Evolutionary conservation across 2,888 invertebrate species (phyloP).

Genomic region (Papilio gigon): DNA sequence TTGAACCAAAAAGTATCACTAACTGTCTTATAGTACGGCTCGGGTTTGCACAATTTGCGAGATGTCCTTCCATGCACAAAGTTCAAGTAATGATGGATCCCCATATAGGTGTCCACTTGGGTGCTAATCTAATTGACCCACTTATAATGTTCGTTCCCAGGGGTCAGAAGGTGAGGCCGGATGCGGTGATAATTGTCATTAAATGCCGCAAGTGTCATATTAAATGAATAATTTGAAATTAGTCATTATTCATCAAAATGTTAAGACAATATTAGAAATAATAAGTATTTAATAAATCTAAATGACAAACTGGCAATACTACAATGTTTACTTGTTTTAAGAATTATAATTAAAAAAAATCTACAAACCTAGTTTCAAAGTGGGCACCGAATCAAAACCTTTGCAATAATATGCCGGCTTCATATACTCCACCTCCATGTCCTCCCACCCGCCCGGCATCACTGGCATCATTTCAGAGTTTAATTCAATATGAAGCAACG

Average conservation of each 20-base stretch:
- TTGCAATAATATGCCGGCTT: constrained; percentile 57
- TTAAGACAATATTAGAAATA: too few species aligned
- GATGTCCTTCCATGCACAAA: background rate
- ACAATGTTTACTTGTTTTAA: background rate
- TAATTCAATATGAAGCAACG: constrained; percentile 62
- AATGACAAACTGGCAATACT: background rate
- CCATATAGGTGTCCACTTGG: constrained; percentile 20
- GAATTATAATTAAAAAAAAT: background rate
- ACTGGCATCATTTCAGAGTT: constrained; percentile 60
- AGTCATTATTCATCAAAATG: constrained; percentile 8
- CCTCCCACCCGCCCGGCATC: constrained; percentile 62
- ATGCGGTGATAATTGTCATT: constrained; percentile 29
- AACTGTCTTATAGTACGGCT: too few species aligned
- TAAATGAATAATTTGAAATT: constrained; percentile 10
- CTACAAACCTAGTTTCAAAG: constrained; percentile 62
- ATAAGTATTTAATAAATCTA: background rate
- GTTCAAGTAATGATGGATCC: background rate
- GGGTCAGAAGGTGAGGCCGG: constrained; percentile 26
- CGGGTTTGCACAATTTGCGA: too few species aligned
- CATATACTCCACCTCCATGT: constrained; percentile 51
- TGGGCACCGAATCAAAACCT: constrained; percentile 50
- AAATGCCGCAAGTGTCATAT: constrained; percentile 3
- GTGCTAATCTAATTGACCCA: constrained; percentile 33
- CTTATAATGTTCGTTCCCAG: constrained; percentile 2
- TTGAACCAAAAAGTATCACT: background rate